Percentiles rank a stretch among this genome's conserved stretches.
Conservation (phyloP, 2,113 vertebrate species). For the Narcine bancroftii region DNA sequence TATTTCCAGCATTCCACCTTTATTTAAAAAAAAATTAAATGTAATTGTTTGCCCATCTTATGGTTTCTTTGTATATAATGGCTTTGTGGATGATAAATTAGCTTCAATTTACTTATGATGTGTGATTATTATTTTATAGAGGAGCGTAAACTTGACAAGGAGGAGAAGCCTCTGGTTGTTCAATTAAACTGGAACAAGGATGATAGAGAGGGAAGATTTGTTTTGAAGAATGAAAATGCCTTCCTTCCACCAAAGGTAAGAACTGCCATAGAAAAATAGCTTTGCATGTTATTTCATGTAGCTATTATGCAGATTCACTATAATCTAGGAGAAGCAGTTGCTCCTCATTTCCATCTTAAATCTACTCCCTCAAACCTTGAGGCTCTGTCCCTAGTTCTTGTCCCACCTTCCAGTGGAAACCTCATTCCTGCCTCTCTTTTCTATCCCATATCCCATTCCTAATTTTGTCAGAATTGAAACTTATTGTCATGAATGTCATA, state of each 20-base stretch:
- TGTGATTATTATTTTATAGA: constrained; percentile 57
- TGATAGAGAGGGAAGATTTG: constrained; percentile 90
- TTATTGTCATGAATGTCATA: no score
- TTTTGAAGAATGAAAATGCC: constrained; percentile 98
- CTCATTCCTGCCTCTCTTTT: no score
- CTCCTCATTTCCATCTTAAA: no score
- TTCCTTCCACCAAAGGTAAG: constrained; percentile 76
- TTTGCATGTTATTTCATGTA: background rate
- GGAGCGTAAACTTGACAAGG: constrained; percentile 95
- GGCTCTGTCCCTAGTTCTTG: no score
- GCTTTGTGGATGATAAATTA: background rate
- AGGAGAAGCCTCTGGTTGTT: constrained; percentile 95
- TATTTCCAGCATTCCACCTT: no score
- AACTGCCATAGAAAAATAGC: background rate
- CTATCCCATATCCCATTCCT: no score
- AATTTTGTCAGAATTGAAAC: no score
- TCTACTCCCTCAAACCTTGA: no score
- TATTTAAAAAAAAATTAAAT: background rate
- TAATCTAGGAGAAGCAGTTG: no score
- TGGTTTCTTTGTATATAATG: background rate
- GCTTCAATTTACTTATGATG: background rate
- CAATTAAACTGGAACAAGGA: constrained; percentile 99
- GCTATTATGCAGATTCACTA: no score
- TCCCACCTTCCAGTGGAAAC: no score
- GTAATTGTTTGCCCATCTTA: background rate